Percentiles rank a stretch among this genome's conserved stretches.
These are phyloP conservation scores for Monodelphis domestica DNA, from an alignment of 2,797 vertebrate species.

Conservation along the genomic window DNA sequence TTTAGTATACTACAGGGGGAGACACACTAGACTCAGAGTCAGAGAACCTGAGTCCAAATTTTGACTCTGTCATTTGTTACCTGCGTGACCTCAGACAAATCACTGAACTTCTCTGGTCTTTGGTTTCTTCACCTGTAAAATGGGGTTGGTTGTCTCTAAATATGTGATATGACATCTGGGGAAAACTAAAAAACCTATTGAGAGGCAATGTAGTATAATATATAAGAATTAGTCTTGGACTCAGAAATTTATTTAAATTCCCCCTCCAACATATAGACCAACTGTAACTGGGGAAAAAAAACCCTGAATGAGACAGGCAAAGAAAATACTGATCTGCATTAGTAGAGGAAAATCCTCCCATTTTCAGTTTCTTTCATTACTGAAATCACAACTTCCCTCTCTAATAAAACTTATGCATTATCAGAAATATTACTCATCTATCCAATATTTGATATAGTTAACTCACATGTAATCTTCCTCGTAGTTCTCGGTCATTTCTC, in stretches of 20 bases:
- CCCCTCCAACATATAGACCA: background rate
- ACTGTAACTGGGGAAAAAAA: background rate
- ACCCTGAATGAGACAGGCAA: background rate
- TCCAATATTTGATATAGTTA: slow-evolving; percentile 27
- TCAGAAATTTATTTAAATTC: background rate
- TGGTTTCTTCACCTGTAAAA: slow-evolving; percentile 4
- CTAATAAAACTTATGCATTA: background rate
- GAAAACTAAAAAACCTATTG: background rate
- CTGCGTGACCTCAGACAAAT: background rate
- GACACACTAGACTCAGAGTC: background rate
- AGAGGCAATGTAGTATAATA: background rate
- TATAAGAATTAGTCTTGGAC: background rate
- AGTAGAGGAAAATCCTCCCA: background rate
- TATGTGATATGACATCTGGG: background rate
- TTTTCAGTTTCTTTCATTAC: background rate
- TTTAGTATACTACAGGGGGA: too few relatives aligned
- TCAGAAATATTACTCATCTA: background rate
- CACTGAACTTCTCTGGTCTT: background rate
- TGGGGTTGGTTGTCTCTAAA: background rate
- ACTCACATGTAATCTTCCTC: slow-evolving; percentile 95
- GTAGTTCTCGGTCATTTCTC: slow-evolving; percentile 97
- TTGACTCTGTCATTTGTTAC: background rate
- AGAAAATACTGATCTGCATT: background rate
- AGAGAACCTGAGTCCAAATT: background rate
- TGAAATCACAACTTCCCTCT: background rate